Conservation (phyloP, 2,888 invertebrate species). For the Agrypnus murinus region DNA sequence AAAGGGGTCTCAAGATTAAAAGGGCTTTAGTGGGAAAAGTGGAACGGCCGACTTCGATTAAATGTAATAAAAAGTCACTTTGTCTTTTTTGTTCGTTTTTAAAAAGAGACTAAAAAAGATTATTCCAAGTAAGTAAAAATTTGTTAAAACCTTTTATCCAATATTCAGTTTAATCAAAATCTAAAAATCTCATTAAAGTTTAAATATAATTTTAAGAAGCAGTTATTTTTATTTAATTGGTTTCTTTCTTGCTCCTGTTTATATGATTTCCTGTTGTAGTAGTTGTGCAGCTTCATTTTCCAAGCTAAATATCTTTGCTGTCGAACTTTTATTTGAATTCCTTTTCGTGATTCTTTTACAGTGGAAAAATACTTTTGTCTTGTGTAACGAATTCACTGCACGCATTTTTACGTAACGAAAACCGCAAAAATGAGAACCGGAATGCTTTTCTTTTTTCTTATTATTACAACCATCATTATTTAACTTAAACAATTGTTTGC, state of each 20-base stretch:
- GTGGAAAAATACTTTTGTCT: not conserved
- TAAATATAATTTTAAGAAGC: not conserved
- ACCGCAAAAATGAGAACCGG: conserved; percentile 2
- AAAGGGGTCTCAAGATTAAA: conserved; percentile 10
- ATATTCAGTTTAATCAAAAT: conserved; percentile 13
- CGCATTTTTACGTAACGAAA: conserved; percentile 2
- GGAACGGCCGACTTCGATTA: conserved; percentile 5
- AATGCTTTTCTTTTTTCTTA: not conserved
- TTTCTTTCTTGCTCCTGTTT: conserved; percentile 14
- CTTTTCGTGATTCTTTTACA: conserved; percentile 9
- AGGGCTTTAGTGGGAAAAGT: not conserved
- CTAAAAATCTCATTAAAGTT: not conserved
- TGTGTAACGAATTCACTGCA: conserved; percentile 16
- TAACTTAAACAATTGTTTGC: not conserved
- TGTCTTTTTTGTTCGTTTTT: not conserved
- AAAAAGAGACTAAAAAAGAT: not conserved
- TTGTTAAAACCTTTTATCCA: too few species aligned
- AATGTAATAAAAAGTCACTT: conserved; percentile 13
- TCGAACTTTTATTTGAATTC: conserved; percentile 31
- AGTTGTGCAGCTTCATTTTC: conserved; percentile 31
- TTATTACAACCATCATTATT: not conserved
- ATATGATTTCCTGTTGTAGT: conserved; percentile 22
- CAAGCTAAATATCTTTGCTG: conserved; percentile 23
- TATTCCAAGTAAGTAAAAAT: not conserved
- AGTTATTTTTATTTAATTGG: conserved; percentile 33